A percentile compares a stretch with the other conserved stretches of the same genome.
These are phyloP conservation scores for Poecile atricapillus DNA, from an alignment of 2,113 vertebrate species.

Conservation along the genomic window DNA sequence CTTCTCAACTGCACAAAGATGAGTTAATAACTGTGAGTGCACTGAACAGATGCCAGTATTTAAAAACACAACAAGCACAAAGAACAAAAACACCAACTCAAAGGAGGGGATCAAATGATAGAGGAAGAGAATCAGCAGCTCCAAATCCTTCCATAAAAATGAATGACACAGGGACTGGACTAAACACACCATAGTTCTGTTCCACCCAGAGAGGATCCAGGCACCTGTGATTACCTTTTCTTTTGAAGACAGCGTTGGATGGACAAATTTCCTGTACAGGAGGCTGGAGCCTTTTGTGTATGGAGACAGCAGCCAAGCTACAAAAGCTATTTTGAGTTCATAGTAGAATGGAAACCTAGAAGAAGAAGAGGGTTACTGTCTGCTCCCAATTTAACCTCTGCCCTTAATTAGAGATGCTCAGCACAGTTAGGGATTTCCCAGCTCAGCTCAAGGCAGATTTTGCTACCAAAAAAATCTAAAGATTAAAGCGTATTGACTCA, in stretches of 20 bases:
- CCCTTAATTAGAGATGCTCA: neutral
- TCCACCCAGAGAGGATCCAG: neutral
- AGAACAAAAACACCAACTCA: neutral
- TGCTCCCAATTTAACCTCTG: neutral
- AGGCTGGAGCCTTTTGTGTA: slow-evolving; percentile 99
- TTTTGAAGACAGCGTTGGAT: slow-evolving; percentile 97
- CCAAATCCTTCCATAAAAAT: neutral
- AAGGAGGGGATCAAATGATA: neutral
- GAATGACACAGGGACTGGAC: neutral
- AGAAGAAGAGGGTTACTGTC: slow-evolving; percentile 37
- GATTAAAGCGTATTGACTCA: neutral
- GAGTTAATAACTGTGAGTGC: neutral
- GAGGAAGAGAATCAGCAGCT: neutral
- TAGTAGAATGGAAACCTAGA: slow-evolving; percentile 98
- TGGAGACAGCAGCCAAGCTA: slow-evolving; percentile 96
- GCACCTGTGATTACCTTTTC: slow-evolving; percentile 87
- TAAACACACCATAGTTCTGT: neutral
- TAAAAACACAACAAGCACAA: neutral
- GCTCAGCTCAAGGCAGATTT: neutral
- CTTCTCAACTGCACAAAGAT: neutral
- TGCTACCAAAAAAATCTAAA: neutral
- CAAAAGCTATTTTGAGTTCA: slow-evolving; percentile 98
- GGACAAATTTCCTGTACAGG: slow-evolving; percentile 97
- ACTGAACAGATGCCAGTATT: neutral
- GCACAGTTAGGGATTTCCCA: neutral